These are phyloP conservation scores for Eupristina koningsbergeri DNA, from an alignment of 1,140 invertebrate species.

Conservation along the genomic window DNA sequence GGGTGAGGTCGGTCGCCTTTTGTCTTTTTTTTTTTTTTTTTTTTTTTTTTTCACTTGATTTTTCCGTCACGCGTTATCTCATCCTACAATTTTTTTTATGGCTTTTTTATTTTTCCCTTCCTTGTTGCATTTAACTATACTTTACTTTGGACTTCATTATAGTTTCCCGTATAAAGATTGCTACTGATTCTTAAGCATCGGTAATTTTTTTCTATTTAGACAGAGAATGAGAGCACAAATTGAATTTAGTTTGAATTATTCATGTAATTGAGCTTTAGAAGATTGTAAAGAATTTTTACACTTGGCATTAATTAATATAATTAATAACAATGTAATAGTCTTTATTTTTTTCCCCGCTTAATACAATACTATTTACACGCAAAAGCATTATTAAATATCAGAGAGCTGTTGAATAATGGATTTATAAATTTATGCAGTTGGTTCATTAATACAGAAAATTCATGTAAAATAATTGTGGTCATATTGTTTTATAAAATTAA, in stretches of 20 bases:
- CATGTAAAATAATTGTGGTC: no score
- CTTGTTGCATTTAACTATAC: constrained; percentile 6
- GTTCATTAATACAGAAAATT: no score
- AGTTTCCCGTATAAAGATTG: not conserved
- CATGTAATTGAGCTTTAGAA: not conserved
- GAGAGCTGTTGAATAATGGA: no score
- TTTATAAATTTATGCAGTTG: no score
- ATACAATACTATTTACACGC: no score
- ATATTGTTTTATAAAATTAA: no score
- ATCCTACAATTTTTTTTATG: not conserved
- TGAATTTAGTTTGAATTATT: not conserved
- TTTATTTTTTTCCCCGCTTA: no score
- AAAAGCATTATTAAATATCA: no score
- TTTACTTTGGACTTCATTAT: not conserved
- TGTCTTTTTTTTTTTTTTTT: constrained; percentile 24
- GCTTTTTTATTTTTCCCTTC: constrained; percentile 13
- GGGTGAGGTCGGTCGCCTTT: constrained; percentile 38
- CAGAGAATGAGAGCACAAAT: not conserved
- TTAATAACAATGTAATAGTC: not conserved
- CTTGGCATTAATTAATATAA: not conserved
- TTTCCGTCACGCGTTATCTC: constrained; percentile 50
- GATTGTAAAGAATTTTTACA: not conserved
- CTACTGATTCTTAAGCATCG: not conserved
- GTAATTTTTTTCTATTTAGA: not conserved
- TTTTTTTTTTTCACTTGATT: constrained; percentile 14